phyloP scores from a whole-genome alignment of 2,888 invertebrate genomes.

The Pyrocoelia pectoralis region DNA sequence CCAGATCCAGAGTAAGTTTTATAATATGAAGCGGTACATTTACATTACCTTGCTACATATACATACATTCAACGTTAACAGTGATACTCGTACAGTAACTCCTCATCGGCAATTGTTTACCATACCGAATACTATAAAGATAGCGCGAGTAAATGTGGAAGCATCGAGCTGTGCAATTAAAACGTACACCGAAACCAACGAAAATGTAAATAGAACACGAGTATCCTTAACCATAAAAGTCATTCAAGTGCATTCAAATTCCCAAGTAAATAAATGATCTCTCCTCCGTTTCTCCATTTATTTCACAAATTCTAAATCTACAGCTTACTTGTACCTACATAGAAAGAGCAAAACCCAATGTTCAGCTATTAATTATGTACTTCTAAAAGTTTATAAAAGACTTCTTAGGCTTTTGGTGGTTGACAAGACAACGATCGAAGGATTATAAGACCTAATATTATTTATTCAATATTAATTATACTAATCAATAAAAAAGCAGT shows the following conservation, averaged over 20 bases:
- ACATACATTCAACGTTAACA: not conserved
- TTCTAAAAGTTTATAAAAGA: too few species aligned
- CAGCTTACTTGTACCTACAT: too few species aligned
- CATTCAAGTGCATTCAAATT: conserved; percentile 26
- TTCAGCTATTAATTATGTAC: too few species aligned
- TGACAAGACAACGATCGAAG: too few species aligned
- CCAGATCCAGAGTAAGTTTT: conserved; percentile 9
- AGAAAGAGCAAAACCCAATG: too few species aligned
- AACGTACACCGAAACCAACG: conserved; percentile 32
- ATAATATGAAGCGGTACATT: conserved; percentile 15
- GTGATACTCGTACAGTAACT: conserved; percentile 3
- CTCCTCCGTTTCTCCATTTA: too few species aligned
- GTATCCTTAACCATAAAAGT: conserved; percentile 21
- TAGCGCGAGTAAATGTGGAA: conserved; percentile 35
- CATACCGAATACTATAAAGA: conserved; percentile 28
- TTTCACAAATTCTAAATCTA: too few species aligned
- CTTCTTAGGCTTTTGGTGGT: too few species aligned
- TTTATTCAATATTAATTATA: too few species aligned
- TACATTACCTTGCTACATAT: conserved; percentile 17
- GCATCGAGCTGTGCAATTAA: conserved; percentile 40
- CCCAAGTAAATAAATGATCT: conserved; percentile 22
- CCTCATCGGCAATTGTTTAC: conserved; percentile 29
- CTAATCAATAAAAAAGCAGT: too few species aligned
- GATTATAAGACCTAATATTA: too few species aligned
- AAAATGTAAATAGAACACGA: conserved; percentile 36